Base-by-base conservation (phyloP, 2,797 vertebrate species). In the Micromesistius poutassou region DNA sequence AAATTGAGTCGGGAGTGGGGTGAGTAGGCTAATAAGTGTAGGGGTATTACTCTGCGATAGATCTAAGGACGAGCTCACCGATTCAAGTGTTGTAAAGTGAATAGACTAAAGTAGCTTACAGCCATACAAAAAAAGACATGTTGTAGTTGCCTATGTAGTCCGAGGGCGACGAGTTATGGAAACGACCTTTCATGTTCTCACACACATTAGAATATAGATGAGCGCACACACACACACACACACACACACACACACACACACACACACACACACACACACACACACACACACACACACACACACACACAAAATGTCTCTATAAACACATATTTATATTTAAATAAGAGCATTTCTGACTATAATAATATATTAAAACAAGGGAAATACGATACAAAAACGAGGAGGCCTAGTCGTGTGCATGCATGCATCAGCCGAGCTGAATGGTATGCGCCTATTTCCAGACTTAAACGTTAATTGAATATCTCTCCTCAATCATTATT, bases 41-140 rank as follows among this genome's bases (percentile, higher is more conserved):
- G 68, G 92, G 89, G 93, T 95, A 93, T 93, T 80, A 88, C 87
- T 91, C 73, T 90, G 89, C 88, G 93, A 92, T 90, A 89, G 92
- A 94, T 92, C 91, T 94, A 89, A 94, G 91, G 91, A 88, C 93
- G 92, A 87, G 85, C 91, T 92, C 91, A 71, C 10, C 68, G 2
- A 31, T 71, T 31, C 68, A 71, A 71, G 68, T 30, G 68, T 31
- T 30, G 68, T 83, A 70, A 31, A 71, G 90, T 89, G 91, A 92
- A 72, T 3, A 10, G 71, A 33, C 31, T 72, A 80, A 33, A 72
- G 76, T 80, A 80, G 76, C 75, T 76, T 31, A 72, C 74, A 66
- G 19, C 14, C 75, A 77, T n/a, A 71, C 73, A 70, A 70, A 22
- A 70, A 22, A 10, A 25, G 25, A 30, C n/a, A 70, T 3, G 12